Conservation (phyloP, 2,888 invertebrate genomes). For the Drosophila vallismaia region DNA sequence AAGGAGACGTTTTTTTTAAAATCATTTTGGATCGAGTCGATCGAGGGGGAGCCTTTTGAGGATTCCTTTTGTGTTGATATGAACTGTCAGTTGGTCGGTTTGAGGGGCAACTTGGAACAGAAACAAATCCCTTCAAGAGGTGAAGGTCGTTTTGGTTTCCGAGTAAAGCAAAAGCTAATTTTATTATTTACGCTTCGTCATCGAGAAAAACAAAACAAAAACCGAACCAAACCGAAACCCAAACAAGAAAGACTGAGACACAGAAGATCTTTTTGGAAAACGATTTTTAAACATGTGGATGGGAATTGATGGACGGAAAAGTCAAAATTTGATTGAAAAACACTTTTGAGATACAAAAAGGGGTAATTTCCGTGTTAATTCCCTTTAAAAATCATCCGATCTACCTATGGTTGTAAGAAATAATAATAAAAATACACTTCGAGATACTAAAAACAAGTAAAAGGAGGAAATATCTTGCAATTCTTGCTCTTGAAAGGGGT, state of each 20-base stretch:
- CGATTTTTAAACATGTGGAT: slow-evolving; percentile 24
- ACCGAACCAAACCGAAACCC: background rate
- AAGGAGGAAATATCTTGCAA: too few species aligned
- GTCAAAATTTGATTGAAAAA: background rate
- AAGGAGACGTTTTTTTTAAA: slow-evolving; percentile 28
- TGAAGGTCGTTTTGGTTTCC: slow-evolving; percentile 59
- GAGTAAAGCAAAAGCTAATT: slow-evolving; percentile 64
- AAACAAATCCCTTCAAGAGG: slow-evolving; percentile 23
- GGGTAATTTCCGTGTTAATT: too few species aligned
- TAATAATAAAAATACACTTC: too few species aligned
- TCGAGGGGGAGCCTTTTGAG: slow-evolving; percentile 21
- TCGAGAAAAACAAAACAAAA: slow-evolving; percentile 34
- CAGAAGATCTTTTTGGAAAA: slow-evolving; percentile 29
- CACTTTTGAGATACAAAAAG: too few species aligned
- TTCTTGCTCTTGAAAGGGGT: too few species aligned
- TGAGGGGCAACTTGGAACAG: background rate
- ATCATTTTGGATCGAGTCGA: too few species aligned
- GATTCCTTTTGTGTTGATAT: slow-evolving; percentile 72
- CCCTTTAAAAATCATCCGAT: too few species aligned
- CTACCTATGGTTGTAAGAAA: too few species aligned
- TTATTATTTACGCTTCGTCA: slow-evolving; percentile 66
- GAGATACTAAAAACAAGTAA: too few species aligned
- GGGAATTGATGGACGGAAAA: slow-evolving; percentile 13
- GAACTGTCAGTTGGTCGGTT: slow-evolving; percentile 37
- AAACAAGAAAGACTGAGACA: slow-evolving; percentile 16